A percentile compares a stretch with the other conserved stretches of the same genome.
Conservation (phyloP, 2,113 vertebrate genomes). For the Ellobius talpinus region DNA sequence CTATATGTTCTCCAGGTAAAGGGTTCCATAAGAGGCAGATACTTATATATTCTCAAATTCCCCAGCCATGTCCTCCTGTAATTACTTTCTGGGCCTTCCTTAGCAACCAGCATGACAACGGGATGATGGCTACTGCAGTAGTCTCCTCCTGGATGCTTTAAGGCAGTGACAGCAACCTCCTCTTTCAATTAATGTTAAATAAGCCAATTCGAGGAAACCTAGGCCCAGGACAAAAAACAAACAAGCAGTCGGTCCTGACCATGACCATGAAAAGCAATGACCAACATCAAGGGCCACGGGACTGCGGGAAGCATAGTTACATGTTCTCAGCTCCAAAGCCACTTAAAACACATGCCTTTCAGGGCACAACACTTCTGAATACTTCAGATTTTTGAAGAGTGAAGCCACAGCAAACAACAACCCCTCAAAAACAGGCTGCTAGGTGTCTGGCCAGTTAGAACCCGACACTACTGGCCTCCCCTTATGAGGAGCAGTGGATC, state of each 20-base stretch:
- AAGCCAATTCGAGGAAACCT: not conserved
- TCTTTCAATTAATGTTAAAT: not conserved
- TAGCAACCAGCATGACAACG: not conserved
- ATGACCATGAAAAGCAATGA: not conserved
- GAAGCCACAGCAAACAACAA: not conserved
- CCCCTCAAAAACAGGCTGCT: not conserved
- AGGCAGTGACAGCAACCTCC: not conserved
- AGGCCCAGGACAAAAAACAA: not conserved
- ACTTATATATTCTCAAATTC: not conserved
- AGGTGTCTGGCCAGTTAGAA: not conserved
- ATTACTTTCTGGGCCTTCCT: not conserved
- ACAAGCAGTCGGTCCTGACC: not conserved
- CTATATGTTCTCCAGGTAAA: not conserved
- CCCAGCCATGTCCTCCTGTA: not conserved
- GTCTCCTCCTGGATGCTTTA: slow-evolving; percentile 19
- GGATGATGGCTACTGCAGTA: not conserved
- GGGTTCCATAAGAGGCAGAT: not conserved
- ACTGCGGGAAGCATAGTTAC: not conserved
- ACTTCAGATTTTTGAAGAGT: not conserved
- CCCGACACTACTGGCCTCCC: not conserved
- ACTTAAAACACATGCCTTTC: not conserved
- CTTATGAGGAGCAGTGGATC: not conserved
- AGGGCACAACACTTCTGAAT: not conserved
- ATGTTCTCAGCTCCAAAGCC: not conserved
- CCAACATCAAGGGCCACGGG: not conserved